Evolutionary conservation across 2,797 vertebrate species (phyloP), one percentile per base, ranked within the genome.

Genomic region (Bradypodion pumilum): DNA sequence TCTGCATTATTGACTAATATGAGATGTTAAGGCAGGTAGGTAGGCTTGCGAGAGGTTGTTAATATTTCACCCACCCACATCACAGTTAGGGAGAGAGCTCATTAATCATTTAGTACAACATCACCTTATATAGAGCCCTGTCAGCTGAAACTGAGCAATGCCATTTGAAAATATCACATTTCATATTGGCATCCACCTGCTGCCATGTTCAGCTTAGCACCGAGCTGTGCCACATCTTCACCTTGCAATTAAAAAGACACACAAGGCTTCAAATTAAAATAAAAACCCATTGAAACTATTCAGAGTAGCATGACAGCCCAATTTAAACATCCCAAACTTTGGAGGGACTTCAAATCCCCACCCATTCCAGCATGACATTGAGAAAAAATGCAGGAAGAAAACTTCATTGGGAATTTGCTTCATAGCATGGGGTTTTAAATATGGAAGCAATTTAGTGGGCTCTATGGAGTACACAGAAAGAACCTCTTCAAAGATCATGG

Each of bases 101-200:
- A 93, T 93, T 88, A 84, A 83, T 92, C 92, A 91, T 85, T 89
- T 83, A 90, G 80, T 59, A 83, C 87, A 87, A 80, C 76, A 82
- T 56, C 74, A 83, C 63, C 74, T 60, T 79, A 65, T 32, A 49
- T 5, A 46, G 49, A 27, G 37, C 19, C 85, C 65, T 35, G 37
- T 88, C 78, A 82, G 62, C 78, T 49, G 68, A 72, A 75, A 60
- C 85, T 85, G 65, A 83, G 78, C 85, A 49, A 35, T 73, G 69
- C 69, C 52, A 25, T 60, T 84, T 83, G 84, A 92, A 90, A 78
- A 83, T n/a, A 83, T 83, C 49, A 37, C 87, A 63, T 68, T 76
- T 66, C 46, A 74, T 80, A 85, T 74, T 79, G 60, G 63, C 69
- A 86, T 88, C 63, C 35, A 72, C 75, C 74, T 88, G 44, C 60